phyloP scores from a whole-genome alignment of 2,888 invertebrate genomes.

The Lysandra coridon region DNA sequence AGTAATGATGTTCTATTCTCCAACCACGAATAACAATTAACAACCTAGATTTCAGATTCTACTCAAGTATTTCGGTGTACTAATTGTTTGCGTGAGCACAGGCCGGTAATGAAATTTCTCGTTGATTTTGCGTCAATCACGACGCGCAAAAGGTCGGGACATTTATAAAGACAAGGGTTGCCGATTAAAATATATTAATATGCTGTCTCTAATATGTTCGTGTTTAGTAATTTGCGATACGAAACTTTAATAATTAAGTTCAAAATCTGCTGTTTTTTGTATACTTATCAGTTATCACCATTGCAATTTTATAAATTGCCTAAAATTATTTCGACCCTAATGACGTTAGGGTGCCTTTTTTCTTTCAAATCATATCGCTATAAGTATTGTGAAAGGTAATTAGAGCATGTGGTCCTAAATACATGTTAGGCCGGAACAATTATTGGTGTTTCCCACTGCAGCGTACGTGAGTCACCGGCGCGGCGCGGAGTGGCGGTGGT shows the following conservation, averaged over 20 bases:
- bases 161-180: constrained; percentile 55
- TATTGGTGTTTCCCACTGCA: constrained; percentile 66
- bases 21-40: neutral
- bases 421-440: constrained; percentile 48
- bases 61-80: neutral
- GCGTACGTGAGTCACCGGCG: constrained; percentile 62
- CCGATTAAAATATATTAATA: constrained; percentile 20
- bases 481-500: constrained; percentile 43
- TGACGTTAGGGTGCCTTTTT: neutral
- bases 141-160: constrained; percentile 45
- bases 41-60: neutral
- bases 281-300: neutral
- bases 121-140: constrained; percentile 41
- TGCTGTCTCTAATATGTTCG: neutral
- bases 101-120: constrained; percentile 24
- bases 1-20: neutral
- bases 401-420: constrained; percentile 20
- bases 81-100: constrained; percentile 8
- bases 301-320: neutral
- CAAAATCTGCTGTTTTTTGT: neutral
- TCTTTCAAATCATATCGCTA: neutral
- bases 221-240: neutral
- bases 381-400: neutral
- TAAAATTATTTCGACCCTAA: neutral
- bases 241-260: neutral